These are phyloP conservation scores for Neosalanx taihuensis DNA, from an alignment of 2,797 vertebrate genomes.

Conservation along the genomic window DNA sequence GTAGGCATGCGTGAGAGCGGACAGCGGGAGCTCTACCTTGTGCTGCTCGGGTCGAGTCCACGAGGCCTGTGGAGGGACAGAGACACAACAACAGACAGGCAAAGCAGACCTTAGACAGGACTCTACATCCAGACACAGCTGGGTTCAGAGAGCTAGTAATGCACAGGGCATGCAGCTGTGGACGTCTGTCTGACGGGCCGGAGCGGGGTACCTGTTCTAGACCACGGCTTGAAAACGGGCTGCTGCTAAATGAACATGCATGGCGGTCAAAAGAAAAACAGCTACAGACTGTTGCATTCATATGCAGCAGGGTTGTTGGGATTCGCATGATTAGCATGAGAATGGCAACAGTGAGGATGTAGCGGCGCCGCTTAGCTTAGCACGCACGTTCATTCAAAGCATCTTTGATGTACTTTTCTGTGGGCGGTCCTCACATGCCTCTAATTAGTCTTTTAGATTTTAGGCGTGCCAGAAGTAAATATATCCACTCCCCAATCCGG, in stretches of 20 bases:
- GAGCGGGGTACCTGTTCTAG: conserved; percentile 30
- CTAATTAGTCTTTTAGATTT: background rate
- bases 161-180: conserved; percentile 72
- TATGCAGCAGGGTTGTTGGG: background rate
- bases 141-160: conserved; percentile 38
- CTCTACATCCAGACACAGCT: conserved; percentile 56
- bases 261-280: background rate
- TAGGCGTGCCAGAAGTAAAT: background rate
- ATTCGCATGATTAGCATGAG: background rate
- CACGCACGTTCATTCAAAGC: background rate
- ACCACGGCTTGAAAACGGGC: conserved; percentile 45
- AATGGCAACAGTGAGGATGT: background rate
- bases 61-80: conserved; percentile 93
- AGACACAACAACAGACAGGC: conserved; percentile 85
- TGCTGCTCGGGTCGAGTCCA: conserved; percentile 99
- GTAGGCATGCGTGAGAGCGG: conserved; percentile 61
- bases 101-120: conserved; percentile 79
- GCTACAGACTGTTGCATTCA: background rate
- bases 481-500: background rate
- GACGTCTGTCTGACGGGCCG: conserved; percentile 41
- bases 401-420: background rate
- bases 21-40: conserved; percentile 91
- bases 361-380: background rate
- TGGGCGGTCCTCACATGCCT: background rate
- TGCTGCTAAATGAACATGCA: conserved; percentile 14